Evolutionary conservation across 2,113 vertebrate species (phyloP).

Genomic region (Microcebus murinus): DNA sequence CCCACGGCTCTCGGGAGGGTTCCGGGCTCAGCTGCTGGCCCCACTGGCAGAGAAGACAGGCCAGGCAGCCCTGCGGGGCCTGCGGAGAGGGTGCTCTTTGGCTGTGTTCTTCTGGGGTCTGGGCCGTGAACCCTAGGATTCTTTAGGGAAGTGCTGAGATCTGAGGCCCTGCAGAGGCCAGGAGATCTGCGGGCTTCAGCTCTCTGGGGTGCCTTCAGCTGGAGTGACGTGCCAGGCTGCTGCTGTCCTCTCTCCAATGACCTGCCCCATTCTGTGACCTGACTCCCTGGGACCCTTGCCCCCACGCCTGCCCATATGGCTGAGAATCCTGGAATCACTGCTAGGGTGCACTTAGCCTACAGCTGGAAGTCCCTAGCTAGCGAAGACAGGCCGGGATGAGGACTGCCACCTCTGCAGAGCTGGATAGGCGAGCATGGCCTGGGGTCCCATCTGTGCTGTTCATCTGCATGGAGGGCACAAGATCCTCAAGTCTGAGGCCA

Average conservation of each 20-base stretch:
- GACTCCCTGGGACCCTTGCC: neutral
- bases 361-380: neutral
- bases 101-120: neutral
- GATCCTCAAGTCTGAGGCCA: neutral
- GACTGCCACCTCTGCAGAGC: neutral
- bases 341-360: neutral
- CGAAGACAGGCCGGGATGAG: accelerated
- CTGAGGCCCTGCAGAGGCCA: neutral
- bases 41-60: neutral
- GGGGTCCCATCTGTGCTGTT: neutral
- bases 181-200: too few species aligned
- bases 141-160: neutral
- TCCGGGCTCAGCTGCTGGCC: neutral
- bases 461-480: neutral
- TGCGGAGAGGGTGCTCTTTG: neutral
- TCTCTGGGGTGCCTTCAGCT: neutral
- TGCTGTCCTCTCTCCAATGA: neutral
- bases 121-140: neutral
- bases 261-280: neutral
- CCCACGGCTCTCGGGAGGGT: neutral
- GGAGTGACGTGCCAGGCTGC: accelerated
- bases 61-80: too few species aligned
- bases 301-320: accelerated
- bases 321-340: neutral
- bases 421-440: accelerated